Evolutionary conservation across 2,888 invertebrate species (phyloP).

Genomic region (Acronicta alni): DNA sequence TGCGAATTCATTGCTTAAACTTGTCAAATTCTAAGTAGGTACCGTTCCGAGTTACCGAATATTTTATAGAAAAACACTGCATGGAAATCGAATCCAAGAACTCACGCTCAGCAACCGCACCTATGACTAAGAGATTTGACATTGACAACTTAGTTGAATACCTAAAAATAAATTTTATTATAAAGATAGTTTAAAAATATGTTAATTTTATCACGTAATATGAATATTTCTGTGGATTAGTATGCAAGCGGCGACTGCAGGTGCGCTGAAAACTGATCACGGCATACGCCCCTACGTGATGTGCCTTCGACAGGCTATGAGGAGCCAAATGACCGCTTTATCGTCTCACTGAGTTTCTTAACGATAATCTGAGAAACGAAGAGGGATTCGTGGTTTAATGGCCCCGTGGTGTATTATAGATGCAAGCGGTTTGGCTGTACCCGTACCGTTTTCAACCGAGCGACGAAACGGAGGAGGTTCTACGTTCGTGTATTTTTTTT

Average conservation of each 20-base stretch:
- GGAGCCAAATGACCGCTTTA: slow-evolving; percentile 48
- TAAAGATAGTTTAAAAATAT: slow-evolving; percentile 49
- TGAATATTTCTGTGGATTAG: slow-evolving; percentile 69
- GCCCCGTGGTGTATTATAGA: not conserved
- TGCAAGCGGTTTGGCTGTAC: slow-evolving; percentile 1
- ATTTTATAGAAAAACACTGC: too few species aligned
- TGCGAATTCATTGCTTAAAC: too few species aligned
- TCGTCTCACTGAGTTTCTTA: slow-evolving; percentile 33
- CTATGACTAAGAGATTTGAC: too few species aligned
- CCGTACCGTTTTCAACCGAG: too few species aligned
- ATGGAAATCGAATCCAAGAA: too few species aligned
- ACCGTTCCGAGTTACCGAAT: too few species aligned
- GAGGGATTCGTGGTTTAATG: slow-evolving; percentile 7
- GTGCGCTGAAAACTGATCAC: slow-evolving; percentile 58
- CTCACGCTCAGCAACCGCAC: too few species aligned
- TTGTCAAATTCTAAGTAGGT: too few species aligned
- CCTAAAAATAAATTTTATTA: slow-evolving; percentile 16
- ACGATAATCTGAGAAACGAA: slow-evolving; percentile 41
- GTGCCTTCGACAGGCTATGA: slow-evolving; percentile 37
- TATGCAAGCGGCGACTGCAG: slow-evolving; percentile 64
- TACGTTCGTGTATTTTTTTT: too few species aligned
- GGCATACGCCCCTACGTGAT: slow-evolving; percentile 55
- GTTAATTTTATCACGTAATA: slow-evolving; percentile 70
- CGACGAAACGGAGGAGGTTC: too few species aligned
- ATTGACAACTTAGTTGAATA: too few species aligned